A percentile compares a stretch with the other conserved stretches of the same genome.
Evolutionary conservation across 2,888 invertebrate genomes (phyloP).

Genomic region (Epistrophella euchroma): DNA sequence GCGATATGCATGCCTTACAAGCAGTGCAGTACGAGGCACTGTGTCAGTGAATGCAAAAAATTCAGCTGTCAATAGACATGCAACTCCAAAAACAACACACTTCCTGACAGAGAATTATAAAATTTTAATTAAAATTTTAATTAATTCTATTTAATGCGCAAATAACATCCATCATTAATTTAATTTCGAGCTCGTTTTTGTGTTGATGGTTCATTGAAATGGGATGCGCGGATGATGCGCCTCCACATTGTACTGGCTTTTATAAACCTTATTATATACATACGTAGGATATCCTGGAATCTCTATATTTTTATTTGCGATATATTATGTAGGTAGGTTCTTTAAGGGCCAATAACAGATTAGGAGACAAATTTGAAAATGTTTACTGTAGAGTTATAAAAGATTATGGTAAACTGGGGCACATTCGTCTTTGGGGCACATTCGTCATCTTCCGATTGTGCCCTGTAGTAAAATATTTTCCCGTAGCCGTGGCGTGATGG

Average conservation of each 20-base stretch:
- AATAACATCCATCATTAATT: slow-evolving; percentile 77
- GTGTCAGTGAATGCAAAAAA: slow-evolving; percentile 6
- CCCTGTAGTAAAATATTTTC: too few relatives aligned
- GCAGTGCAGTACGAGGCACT: neutral
- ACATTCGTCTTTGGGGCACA: too few relatives aligned
- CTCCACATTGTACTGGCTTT: slow-evolving; percentile 20
- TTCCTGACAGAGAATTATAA: slow-evolving; percentile 53
- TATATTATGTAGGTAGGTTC: too few relatives aligned
- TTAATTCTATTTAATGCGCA: slow-evolving; percentile 77
- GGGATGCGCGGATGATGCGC: slow-evolving; percentile 39
- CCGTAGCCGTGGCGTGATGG: too few relatives aligned
- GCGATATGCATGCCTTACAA: neutral
- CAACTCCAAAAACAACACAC: slow-evolving; percentile 39
- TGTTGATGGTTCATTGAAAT: slow-evolving; percentile 60
- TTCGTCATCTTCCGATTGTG: too few relatives aligned
- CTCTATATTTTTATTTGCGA: neutral
- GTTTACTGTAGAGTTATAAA: too few relatives aligned
- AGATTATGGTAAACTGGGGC: too few relatives aligned
- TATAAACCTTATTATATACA: neutral
- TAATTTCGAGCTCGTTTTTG: slow-evolving; percentile 74
- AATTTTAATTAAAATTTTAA: slow-evolving; percentile 77
- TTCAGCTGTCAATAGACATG: slow-evolving; percentile 52
- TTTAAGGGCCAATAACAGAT: neutral
- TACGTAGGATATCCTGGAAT: slow-evolving; percentile 7
- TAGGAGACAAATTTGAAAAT: neutral